Conservation (phyloP, 2,888 invertebrate species). For the Macrophya annulata region DNA sequence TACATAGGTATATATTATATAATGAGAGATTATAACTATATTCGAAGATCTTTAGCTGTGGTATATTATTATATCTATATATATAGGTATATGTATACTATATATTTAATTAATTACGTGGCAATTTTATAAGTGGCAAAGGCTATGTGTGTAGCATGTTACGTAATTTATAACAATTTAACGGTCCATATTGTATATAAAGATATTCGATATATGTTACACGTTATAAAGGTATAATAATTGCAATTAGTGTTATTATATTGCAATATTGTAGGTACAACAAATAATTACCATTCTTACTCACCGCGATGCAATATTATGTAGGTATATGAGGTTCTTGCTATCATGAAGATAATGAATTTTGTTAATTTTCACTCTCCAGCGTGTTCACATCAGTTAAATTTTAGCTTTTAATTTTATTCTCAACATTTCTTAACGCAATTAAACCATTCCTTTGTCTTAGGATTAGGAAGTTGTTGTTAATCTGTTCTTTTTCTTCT, state of each 20-base stretch:
- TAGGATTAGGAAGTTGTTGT: background rate
- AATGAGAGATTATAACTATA: background rate
- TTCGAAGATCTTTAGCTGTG: background rate
- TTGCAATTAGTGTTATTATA: conserved; percentile 1
- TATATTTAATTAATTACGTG: conserved; percentile 23
- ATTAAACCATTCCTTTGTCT: conserved; percentile 13
- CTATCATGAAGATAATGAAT: background rate
- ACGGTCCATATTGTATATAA: background rate
- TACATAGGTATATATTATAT: too few species aligned
- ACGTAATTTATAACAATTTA: conserved; percentile 4
- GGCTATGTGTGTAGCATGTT: background rate
- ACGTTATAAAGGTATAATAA: background rate
- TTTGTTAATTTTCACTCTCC: background rate
- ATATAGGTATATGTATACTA: too few species aligned
- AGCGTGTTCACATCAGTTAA: background rate
- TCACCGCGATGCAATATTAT: too few species aligned
- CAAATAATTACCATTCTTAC: too few species aligned
- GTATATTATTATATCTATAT: too few species aligned
- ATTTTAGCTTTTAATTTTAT: background rate
- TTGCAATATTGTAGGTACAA: background rate
- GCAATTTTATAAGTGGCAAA: background rate
- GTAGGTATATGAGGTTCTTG: too few species aligned
- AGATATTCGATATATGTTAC: background rate
- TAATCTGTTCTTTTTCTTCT: too few species aligned
- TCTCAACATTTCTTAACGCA: conserved; percentile 23